Base-by-base conservation (phyloP, 1,140 invertebrate genomes). In the Drosophila ironensis region DNA sequence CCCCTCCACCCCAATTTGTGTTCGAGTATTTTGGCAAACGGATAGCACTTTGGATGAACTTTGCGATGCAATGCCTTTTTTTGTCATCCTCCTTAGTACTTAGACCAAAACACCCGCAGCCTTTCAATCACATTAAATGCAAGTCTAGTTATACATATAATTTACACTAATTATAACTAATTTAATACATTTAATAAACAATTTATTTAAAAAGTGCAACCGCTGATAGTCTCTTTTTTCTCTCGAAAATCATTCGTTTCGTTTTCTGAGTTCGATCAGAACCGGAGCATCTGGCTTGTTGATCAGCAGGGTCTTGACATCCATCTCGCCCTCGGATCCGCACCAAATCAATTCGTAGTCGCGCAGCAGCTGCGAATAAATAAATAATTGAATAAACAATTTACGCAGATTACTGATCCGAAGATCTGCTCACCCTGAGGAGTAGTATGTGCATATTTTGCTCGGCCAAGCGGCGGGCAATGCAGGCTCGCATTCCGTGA, bases 391-490 rank as follows among this genome's bases (percentile, higher is more conserved):
- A n/a, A 44, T 33, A 46, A 22, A 28, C 54, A 48, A 63, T 47
- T 19, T 2, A 14, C 5, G 2, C 3, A 25, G 35, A 25, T 30
- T 37, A 30, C 8, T 37, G 47, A 64, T 59, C 20, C 22, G 22
- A 22, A 22, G 20, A 22, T 41, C 14, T 46, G 90, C 91, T 90
- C 93, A 97, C 96, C 89, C 93, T 93, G 25, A 97, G 90, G 4
- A 97, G 75, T n/a, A 95, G 91, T 11, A 96, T 92, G 64, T 94
- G 92, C 78, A 98, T 94, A 89, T 96, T 96, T 90, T 98, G 96
- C 82, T 98, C 96, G 4, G 97, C 97, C 38, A 98, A 91, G 84
- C 96, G 91, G 80, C 96, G 92, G 1, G 97, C 97, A 40, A 98
- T 96, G 72, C 97, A 98, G 6, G 95, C 93, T 54, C 97, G 91